Conservation (phyloP, 2,113 vertebrate genomes). For the Rynchops niger region DNA sequence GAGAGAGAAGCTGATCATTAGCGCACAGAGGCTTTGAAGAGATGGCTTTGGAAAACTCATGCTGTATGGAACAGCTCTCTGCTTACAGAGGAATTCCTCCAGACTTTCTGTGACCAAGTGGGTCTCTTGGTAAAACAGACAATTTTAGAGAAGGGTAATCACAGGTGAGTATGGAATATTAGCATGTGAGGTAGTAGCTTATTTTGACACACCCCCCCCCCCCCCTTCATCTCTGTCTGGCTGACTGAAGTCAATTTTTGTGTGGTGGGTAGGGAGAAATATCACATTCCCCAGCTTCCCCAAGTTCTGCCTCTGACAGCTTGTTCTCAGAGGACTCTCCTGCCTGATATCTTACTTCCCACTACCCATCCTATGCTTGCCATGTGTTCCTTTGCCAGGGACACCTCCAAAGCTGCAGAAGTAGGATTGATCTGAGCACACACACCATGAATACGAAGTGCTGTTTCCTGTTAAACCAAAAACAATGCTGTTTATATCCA, state of each 20-base stretch:
- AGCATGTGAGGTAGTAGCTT: background rate
- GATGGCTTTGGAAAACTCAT: background rate
- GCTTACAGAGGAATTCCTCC: background rate
- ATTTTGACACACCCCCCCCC: background rate
- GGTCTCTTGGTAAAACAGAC: background rate
- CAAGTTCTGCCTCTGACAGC: background rate
- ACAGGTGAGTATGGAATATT: background rate
- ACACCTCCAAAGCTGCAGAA: background rate
- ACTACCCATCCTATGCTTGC: background rate
- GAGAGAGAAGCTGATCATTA: background rate
- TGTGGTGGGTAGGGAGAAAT: background rate
- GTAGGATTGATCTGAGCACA: background rate
- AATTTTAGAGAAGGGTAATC: background rate
- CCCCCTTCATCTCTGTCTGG: background rate
- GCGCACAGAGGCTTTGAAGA: background rate
- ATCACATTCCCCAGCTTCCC: background rate
- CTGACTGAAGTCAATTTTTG: background rate
- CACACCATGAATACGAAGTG: background rate
- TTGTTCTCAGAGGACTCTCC: background rate
- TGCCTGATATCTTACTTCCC: background rate
- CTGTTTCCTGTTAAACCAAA: background rate
- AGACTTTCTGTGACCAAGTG: background rate
- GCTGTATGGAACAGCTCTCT: background rate
- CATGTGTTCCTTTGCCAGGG: background rate
- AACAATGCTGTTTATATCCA: background rate